Percentiles rank a stretch among this genome's conserved stretches.
Conservation (phyloP, 2,797 vertebrate genomes). For the Columba guinea region DNA sequence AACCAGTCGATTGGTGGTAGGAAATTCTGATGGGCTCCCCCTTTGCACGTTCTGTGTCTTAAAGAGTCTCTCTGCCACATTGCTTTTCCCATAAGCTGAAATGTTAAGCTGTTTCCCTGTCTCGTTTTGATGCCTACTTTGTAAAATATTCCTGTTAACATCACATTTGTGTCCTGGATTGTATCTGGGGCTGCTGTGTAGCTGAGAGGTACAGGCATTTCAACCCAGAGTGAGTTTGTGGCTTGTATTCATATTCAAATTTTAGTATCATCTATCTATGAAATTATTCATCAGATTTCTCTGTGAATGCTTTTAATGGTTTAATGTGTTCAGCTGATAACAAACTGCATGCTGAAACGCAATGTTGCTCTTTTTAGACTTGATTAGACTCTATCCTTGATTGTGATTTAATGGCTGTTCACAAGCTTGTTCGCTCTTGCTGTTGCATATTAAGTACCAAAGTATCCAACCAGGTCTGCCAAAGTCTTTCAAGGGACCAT, state of each 20-base stretch:
- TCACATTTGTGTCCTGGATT: not conserved
- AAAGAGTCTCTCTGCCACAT: not conserved
- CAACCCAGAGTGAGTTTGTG: not conserved
- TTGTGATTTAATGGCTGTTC: slow-evolving; percentile 48
- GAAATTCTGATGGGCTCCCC: not conserved
- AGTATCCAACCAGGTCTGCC: slow-evolving; percentile 57
- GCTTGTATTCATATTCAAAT: slow-evolving; percentile 65
- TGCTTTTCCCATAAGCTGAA: not conserved
- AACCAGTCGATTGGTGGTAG: not conserved
- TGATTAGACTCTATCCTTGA: slow-evolving; percentile 18
- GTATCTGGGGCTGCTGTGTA: not conserved
- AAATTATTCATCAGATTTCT: slow-evolving; percentile 26
- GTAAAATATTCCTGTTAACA: slow-evolving; percentile 10
- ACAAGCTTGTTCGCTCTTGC: slow-evolving; percentile 49
- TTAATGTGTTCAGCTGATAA: slow-evolving; percentile 25
- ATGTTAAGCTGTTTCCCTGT: not conserved
- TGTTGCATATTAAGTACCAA: slow-evolving; percentile 57
- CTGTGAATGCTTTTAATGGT: slow-evolving; percentile 36
- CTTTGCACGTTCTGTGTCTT: not conserved
- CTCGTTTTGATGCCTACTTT: not conserved
- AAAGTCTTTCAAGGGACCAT: slow-evolving; percentile 38
- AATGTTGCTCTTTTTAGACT: slow-evolving; percentile 32
- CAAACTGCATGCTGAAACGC: slow-evolving; percentile 20
- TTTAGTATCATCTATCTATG: slow-evolving; percentile 38
- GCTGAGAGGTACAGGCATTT: slow-evolving; percentile 20